Conservation (phyloP, 2,888 invertebrate genomes). For the Phragmatobia fuliginosa region DNA sequence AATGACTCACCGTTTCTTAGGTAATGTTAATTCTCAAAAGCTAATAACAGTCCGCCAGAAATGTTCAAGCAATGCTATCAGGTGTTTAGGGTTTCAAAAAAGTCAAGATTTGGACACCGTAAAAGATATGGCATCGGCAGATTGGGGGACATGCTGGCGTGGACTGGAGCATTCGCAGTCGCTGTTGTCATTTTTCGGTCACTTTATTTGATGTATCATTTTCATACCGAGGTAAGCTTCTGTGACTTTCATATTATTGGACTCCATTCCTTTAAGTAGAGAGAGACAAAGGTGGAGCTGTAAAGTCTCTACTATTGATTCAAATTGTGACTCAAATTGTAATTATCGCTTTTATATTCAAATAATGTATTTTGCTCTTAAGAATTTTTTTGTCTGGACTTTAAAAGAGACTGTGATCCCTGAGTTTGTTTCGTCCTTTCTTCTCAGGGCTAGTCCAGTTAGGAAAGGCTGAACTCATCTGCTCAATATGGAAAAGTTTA, state of each 20-base stretch:
- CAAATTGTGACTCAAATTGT: too few relatives aligned
- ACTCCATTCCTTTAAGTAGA: background rate
- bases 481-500: too few relatives aligned
- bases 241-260: background rate
- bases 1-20: background rate
- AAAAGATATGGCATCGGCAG: background rate
- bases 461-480: too few relatives aligned
- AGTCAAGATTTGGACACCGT: background rate
- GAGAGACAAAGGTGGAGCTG: background rate
- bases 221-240: constrained; percentile 19
- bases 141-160: constrained; percentile 47
- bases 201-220: constrained; percentile 60
- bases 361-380: too few relatives aligned
- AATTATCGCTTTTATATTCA: too few relatives aligned
- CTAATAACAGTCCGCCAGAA: background rate
- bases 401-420: too few relatives aligned
- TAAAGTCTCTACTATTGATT: background rate
- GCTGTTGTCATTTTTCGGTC: constrained; percentile 57
- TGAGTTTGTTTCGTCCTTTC: too few relatives aligned
- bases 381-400: too few relatives aligned
- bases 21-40: background rate
- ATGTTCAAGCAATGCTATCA: constrained; percentile 1
- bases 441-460: too few relatives aligned
- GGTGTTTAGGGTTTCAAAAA: background rate
- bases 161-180: constrained; percentile 57